phyloP scores from a whole-genome alignment of 2,113 vertebrate species.

The Engraulis encrasicolus region DNA sequence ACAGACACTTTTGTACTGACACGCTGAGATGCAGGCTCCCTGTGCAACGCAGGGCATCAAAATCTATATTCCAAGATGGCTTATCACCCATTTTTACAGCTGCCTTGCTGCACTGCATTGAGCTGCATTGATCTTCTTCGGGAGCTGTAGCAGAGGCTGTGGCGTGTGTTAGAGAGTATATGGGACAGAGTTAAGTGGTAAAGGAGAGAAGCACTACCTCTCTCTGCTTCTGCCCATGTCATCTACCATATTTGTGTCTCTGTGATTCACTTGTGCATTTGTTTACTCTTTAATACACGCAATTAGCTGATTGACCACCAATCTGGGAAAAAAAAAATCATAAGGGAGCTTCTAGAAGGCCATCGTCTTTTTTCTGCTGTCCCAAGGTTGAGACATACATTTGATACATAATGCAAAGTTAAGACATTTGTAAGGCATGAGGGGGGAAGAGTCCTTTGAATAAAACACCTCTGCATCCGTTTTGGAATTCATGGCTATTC shows the following conservation, averaged over 20 bases:
- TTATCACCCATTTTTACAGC: neutral
- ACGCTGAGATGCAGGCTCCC: neutral
- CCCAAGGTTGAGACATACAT: neutral
- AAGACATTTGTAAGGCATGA: neutral
- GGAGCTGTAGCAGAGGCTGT: neutral
- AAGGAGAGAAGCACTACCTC: neutral
- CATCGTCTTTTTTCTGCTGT: neutral
- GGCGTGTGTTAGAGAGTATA: neutral
- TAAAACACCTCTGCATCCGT: constrained; percentile 11
- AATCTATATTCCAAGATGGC: neutral
- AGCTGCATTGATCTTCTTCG: neutral
- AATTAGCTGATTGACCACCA: neutral
- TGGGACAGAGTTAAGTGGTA: neutral
- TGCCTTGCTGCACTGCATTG: neutral
- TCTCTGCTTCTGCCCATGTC: neutral
- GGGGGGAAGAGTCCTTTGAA: neutral
- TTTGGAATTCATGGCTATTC: constrained; percentile 32
- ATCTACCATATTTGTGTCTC: neutral
- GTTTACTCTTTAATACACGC: neutral
- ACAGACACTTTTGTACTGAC: neutral
- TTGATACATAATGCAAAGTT: neutral
- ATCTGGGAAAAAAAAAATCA: neutral
- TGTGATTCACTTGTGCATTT: neutral
- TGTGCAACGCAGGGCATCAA: neutral
- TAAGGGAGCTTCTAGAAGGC: neutral